Evolutionary conservation across 1,140 invertebrate genomes (phyloP).

Genomic region (Drosophila yakuba): DNA sequence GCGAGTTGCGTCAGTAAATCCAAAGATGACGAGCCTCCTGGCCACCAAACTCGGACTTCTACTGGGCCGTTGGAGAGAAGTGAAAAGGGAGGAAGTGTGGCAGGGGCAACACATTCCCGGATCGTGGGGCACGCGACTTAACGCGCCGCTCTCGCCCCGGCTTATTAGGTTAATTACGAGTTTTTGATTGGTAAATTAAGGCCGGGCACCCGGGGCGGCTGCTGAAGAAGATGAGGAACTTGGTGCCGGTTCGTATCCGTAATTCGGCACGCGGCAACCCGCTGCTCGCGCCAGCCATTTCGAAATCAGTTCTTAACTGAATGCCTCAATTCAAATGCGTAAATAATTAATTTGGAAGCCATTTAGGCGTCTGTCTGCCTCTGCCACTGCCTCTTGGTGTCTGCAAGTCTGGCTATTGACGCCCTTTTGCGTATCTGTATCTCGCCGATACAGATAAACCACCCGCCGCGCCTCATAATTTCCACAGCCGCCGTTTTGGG

Average conservation of each 20-base stretch:
- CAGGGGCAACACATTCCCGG: neutral
- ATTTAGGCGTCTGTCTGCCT: slow-evolving; percentile 48
- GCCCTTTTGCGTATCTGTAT: slow-evolving; percentile 35
- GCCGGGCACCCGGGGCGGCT: slow-evolving; percentile 46
- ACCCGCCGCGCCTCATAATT: slow-evolving; percentile 73
- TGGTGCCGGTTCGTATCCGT: slow-evolving; percentile 29
- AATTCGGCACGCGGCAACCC: slow-evolving; percentile 65
- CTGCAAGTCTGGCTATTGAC: slow-evolving; percentile 38
- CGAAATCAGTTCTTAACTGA: slow-evolving; percentile 78
- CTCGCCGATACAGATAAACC: slow-evolving; percentile 60
- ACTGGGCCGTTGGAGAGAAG: neutral
- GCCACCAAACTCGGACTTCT: neutral
- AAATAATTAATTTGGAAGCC: slow-evolving; percentile 81
- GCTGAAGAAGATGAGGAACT: slow-evolving; percentile 9
- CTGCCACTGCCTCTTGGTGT: neutral
- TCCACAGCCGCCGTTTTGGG: slow-evolving; percentile 23
- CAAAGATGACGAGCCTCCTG: slow-evolving; percentile 58
- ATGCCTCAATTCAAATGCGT: slow-evolving; percentile 79
- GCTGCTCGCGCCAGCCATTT: slow-evolving; percentile 57
- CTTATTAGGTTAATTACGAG: slow-evolving; percentile 82
- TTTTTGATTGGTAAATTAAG: slow-evolving; percentile 83
- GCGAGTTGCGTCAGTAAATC: slow-evolving; percentile 76
- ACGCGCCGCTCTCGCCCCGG: slow-evolving; percentile 56
- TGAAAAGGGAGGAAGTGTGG: neutral
- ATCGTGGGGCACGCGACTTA: slow-evolving; percentile 64